Conservation (phyloP, 2,888 invertebrate genomes). For the Phorcus lineatus region DNA sequence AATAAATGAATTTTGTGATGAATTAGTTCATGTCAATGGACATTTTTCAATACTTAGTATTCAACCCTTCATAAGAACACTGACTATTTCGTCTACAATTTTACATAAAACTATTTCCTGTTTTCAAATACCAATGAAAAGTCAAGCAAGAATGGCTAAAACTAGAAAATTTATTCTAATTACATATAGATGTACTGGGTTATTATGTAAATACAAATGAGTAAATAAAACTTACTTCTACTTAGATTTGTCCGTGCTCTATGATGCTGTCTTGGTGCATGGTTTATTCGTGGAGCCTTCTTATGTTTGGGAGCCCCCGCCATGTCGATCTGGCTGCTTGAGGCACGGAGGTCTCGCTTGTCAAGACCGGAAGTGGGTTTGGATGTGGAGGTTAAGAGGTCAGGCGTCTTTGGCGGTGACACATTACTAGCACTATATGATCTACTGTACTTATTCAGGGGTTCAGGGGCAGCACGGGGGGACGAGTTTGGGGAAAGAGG, state of each 20-base stretch:
- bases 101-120: too few species aligned
- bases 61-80: too few species aligned
- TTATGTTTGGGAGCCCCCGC: not conserved
- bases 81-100: too few species aligned
- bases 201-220: too few species aligned
- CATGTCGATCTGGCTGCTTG: conserved; percentile 3
- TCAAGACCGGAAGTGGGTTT: not conserved
- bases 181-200: too few species aligned
- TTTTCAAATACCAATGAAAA: too few species aligned
- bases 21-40: too few species aligned
- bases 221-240: too few species aligned
- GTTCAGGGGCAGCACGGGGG: conserved; percentile 49
- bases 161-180: too few species aligned
- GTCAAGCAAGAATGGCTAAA: too few species aligned
- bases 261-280: not conserved
- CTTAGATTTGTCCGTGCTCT: not conserved
- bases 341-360: conserved; percentile 14
- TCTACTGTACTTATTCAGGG: conserved; percentile 31
- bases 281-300: not conserved
- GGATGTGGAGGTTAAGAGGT: conserved; percentile 34
- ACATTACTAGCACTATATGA: conserved; percentile 49
- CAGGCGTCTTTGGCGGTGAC: conserved; percentile 46
- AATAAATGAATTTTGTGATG: too few species aligned
- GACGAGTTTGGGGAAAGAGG: conserved; percentile 61
- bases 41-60: too few species aligned